Conservation (phyloP, 2,113 vertebrate genomes). For the Xenotilapia longispinis region DNA sequence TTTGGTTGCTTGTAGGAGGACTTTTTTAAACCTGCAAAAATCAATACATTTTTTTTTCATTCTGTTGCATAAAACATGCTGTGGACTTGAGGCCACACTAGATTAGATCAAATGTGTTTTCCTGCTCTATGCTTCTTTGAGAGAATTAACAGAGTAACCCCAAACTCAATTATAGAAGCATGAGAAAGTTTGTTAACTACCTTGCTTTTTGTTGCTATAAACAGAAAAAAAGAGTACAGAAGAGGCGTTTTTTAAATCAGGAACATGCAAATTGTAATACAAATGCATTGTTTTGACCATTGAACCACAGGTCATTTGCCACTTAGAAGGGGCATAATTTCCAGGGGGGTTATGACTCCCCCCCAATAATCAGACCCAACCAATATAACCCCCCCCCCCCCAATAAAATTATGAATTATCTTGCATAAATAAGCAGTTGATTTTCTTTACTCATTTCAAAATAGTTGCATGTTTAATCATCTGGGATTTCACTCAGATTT, state of each 20-base stretch:
- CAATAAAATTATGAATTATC: not conserved
- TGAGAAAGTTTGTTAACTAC: not conserved
- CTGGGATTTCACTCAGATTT: not conserved
- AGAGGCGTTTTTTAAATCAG: not conserved
- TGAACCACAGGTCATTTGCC: not conserved
- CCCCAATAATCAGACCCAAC: not conserved
- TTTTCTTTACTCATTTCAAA: not conserved
- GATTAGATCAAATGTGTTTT: not conserved
- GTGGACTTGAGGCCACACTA: not conserved
- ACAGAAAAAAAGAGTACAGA: not conserved
- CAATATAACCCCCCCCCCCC: not conserved
- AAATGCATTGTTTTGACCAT: not conserved
- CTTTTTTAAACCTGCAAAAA: not conserved
- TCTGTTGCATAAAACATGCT: not conserved
- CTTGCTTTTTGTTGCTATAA: not conserved
- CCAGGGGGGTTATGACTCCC: not conserved
- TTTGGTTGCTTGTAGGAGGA: not conserved
- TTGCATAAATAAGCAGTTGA: not conserved
- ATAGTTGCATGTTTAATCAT: not conserved
- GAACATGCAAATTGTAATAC: not conserved
- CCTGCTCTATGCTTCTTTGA: not conserved
- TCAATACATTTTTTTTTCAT: not conserved
- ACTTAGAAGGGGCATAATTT: not conserved
- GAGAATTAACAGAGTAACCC: not conserved
- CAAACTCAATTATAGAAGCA: not conserved